Conservation (phyloP, 2,113 vertebrate species). For the Glaucomys volans region DNA sequence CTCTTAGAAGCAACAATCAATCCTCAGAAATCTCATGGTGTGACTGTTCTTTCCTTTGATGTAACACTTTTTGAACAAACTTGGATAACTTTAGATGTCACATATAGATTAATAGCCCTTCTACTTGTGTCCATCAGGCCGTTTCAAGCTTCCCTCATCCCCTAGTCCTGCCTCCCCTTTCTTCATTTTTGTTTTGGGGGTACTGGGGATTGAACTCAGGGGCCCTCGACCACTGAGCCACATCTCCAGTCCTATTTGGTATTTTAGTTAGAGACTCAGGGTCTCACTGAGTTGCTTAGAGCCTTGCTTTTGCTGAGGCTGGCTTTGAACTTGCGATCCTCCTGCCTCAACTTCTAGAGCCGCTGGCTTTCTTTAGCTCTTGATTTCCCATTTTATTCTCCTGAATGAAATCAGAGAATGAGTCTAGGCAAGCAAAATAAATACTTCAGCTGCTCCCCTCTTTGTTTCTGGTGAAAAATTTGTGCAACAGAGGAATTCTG, state of each 20-base stretch:
- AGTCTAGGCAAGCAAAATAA: background rate
- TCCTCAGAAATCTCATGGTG: background rate
- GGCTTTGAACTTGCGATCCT: too few relatives aligned
- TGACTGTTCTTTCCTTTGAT: background rate
- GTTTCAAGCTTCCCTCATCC: background rate
- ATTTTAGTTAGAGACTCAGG: too few relatives aligned
- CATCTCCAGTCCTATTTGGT: too few relatives aligned
- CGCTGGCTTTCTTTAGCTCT: background rate
- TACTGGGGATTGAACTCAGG: too few relatives aligned
- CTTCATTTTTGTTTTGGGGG: too few relatives aligned
- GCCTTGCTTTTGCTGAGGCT: too few relatives aligned
- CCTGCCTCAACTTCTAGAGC: too few relatives aligned
- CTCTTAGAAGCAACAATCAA: background rate
- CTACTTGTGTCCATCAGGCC: background rate
- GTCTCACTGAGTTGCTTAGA: too few relatives aligned
- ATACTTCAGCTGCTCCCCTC: background rate
- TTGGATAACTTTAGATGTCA: background rate
- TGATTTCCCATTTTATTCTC: background rate
- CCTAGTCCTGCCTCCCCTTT: background rate
- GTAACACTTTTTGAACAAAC: constrained; percentile 13
- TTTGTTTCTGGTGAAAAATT: background rate
- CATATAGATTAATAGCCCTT: background rate
- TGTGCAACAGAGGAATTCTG: background rate
- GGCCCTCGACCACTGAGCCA: too few relatives aligned
- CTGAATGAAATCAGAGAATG: background rate